phyloP scores from a whole-genome alignment of 2,113 vertebrate species.

The Sisor rabdophorus region DNA sequence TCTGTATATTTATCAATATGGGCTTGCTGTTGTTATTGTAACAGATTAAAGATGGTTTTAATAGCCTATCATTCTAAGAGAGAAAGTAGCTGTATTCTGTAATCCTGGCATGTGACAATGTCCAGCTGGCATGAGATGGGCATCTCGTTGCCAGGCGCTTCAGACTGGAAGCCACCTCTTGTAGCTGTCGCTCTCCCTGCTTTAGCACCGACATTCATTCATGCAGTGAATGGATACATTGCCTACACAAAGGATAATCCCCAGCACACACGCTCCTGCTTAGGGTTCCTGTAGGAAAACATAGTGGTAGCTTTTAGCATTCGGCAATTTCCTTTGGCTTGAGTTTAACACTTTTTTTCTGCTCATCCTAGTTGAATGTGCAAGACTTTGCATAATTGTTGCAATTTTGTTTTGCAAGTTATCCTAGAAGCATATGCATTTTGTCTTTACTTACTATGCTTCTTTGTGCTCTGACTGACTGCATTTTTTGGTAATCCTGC shows the following conservation, averaged over 20 bases:
- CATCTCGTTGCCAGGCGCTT: constrained; percentile 28
- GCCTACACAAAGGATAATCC: constrained; percentile 29
- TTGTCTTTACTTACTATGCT: not conserved
- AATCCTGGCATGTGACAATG: not conserved
- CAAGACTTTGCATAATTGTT: not conserved
- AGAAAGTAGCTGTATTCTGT: constrained; percentile 18
- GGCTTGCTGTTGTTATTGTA: not conserved
- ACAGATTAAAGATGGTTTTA: constrained; percentile 1
- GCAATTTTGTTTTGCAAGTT: not conserved
- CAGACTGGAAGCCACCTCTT: constrained; percentile 30
- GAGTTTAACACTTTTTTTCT: not conserved
- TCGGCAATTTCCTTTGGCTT: not conserved
- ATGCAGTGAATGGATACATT: constrained; percentile 4
- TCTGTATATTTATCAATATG: not conserved
- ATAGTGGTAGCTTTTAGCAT: not conserved
- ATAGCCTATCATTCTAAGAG: not conserved
- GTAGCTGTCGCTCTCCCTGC: constrained; percentile 25
- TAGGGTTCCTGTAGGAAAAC: constrained; percentile 1
- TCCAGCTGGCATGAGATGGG: constrained; percentile 42
- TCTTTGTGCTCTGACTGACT: constrained; percentile 24
- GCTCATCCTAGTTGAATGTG: not conserved
- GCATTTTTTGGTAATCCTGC: not conserved
- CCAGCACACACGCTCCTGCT: constrained; percentile 7
- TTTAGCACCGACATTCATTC: constrained; percentile 30
- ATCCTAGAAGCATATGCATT: not conserved